These are phyloP conservation scores for Sarcophaga carnaria DNA, from an alignment of 2,888 invertebrate genomes.

Conservation along the genomic window DNA sequence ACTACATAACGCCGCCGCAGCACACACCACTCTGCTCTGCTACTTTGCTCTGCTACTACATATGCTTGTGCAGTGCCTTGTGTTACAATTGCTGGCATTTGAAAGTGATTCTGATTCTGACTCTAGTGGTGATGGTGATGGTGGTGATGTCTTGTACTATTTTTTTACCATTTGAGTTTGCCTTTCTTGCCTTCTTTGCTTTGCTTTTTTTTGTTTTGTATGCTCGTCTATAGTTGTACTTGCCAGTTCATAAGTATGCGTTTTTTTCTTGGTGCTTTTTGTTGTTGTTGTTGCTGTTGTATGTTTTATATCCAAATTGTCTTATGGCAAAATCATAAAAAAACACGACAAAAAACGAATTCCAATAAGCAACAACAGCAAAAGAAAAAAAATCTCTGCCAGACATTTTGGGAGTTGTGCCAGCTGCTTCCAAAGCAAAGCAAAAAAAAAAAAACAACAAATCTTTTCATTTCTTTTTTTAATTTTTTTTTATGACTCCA, in stretches of 20 bases:
- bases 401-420: conserved; percentile 77
- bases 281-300: conserved; percentile 54
- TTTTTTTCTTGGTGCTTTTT: conserved; percentile 36
- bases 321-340: conserved; percentile 49
- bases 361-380: conserved; percentile 58
- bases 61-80: neutral
- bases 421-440: conserved; percentile 66
- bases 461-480: neutral
- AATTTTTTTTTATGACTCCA: neutral
- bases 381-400: conserved; percentile 66
- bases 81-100: neutral
- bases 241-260: conserved; percentile 74
- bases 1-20: neutral
- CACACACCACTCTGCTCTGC: conserved; percentile 35
- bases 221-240: conserved; percentile 18
- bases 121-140: neutral
- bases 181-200: conserved; percentile 49
- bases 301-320: conserved; percentile 73
- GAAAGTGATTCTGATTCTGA: conserved; percentile 15
- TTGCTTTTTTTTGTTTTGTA: conserved; percentile 34
- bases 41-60: neutral
- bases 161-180: neutral
- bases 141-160: conserved; percentile 24
- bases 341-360: conserved; percentile 26
- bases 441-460: neutral